Conservation (phyloP, 2,888 invertebrate species). For the Machimus atricapillus region DNA sequence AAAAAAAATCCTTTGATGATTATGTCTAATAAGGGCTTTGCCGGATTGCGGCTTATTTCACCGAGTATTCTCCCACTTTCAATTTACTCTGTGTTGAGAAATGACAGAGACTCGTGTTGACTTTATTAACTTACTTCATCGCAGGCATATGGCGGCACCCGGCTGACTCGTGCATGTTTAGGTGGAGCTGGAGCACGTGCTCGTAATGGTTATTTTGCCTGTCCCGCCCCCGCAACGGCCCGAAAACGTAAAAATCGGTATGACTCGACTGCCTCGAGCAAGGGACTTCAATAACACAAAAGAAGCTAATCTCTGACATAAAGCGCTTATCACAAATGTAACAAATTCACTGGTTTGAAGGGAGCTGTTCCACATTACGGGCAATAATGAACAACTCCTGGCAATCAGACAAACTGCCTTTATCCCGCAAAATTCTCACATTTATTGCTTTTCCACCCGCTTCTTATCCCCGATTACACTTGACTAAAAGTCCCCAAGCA, state of each 20-base stretch:
- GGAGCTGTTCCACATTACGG: constrained; percentile 6
- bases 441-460: not conserved
- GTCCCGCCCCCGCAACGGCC: not conserved
- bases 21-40: not conserved
- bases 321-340: constrained; percentile 30
- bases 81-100: not conserved
- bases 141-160: not conserved
- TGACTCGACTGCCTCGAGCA: not conserved
- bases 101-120: not conserved
- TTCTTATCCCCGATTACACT: constrained; percentile 29
- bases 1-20: not conserved
- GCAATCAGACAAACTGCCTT: not conserved
- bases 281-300: not conserved
- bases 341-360: constrained; percentile 1
- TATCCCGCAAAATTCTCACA: constrained; percentile 17
- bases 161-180: not conserved
- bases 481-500: constrained; percentile 14
- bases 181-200: not conserved
- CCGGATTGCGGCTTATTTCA: not conserved
- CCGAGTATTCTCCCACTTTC: not conserved
- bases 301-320: constrained; percentile 4
- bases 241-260: not conserved
- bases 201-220: not conserved
- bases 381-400: constrained; percentile 28
- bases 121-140: constrained; percentile 2